Evolutionary conservation across 1,140 invertebrate genomes (phyloP), one percentile per base, ranked within the genome.

Genomic region (Diabrotica virgifera): DNA sequence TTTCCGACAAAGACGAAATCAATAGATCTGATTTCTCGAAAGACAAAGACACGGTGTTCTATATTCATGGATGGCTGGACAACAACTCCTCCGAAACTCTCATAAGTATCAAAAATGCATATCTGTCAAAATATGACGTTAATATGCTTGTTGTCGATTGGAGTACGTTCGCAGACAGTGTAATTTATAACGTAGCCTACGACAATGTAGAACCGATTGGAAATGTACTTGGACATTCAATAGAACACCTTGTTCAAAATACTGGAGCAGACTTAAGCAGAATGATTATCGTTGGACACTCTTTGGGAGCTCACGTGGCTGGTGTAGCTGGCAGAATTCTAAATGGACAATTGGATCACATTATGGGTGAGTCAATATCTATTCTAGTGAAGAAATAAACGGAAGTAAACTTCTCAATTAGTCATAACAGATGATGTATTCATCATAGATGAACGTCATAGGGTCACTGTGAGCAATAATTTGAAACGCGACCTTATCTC

Each of bases 281-380:
- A 3, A 55, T 35, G 6, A 36, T 52, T 0, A 40, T 64, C 5
- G 81, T 88, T 53, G 88, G 87, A 5, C 87, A 89, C 68, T 88
- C 86, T 64, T 80, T 89, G 14, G 88, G 88, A 4, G 87, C 85
- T 6, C 88, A 90, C 64, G 79, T 88, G 0, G 82, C 83, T 0
- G 86, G 87, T 0, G 80, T 87, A 46, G 83, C 85, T 5, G 87
- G 85, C 6, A 79, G 78, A 51, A 40, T 74, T 52, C 72, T 78
- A 53, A 74, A 70, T 7, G 74, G 75, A 36, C 69, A 73, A 2
- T 65, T 81, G 8, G 65, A 69, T 51, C 66, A 73, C 8, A 80
- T 82, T 54, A 68, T 70, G 11, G 72, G 67, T 58, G 40, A 14
- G 78, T 77, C 24, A 24, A n/a, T n/a, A n/a, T n/a, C n/a, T n/a